Conservation (phyloP, 2,797 vertebrate species). For the Sphenopsis melanotis region DNA sequence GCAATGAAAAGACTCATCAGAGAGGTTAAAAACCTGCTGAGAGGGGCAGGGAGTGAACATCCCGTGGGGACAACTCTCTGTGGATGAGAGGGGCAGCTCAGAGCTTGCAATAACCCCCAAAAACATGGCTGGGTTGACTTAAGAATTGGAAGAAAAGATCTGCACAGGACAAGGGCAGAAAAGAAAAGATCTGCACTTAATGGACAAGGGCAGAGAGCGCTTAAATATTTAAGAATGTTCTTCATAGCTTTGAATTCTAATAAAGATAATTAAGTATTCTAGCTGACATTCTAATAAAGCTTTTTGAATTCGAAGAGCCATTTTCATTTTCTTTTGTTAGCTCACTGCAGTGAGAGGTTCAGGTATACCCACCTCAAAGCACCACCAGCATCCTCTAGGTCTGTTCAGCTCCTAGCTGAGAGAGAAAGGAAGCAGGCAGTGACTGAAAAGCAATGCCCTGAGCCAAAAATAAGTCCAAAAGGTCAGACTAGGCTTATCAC, state of each 20-base stretch:
- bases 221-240: conserved; percentile 49
- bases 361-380: neutral
- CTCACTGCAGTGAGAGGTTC: neutral
- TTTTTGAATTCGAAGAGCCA: conserved; percentile 7
- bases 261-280: conserved; percentile 44
- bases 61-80: neutral
- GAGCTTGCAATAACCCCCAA: neutral
- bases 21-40: neutral
- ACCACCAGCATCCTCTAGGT: neutral
- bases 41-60: neutral
- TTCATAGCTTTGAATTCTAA: neutral
- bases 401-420: neutral
- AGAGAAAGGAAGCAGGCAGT: neutral
- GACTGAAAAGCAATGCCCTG: neutral
- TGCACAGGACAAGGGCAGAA: neutral
- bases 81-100: neutral
- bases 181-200: neutral
- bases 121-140: neutral
- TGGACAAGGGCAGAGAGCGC: neutral
- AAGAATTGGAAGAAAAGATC: neutral
- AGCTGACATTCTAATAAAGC: conserved; percentile 11
- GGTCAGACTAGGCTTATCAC: neutral
- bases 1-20: neutral
- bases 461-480: neutral
- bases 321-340: neutral